These are phyloP conservation scores for Pachyrhynchus sulphureomaculatus DNA, from an alignment of 1,140 invertebrate genomes.

Conservation along the genomic window DNA sequence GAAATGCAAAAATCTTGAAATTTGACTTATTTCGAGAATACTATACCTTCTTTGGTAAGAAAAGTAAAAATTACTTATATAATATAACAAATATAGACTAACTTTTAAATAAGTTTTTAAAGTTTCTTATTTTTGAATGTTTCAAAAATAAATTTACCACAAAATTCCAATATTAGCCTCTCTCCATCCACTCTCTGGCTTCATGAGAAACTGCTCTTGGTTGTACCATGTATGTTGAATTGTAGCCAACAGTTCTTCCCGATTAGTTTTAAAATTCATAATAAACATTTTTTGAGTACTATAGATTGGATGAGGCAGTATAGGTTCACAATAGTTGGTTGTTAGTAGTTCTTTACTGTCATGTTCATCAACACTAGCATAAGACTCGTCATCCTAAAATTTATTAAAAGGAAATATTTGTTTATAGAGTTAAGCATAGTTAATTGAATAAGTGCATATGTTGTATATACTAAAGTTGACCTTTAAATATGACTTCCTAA, in stretches of 20 bases:
- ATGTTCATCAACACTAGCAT: neutral
- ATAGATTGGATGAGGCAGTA: constrained; percentile 11
- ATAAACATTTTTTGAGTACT: constrained; percentile 22
- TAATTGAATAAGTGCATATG: too few relatives aligned
- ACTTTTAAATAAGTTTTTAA: too few relatives aligned
- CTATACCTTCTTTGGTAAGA: too few relatives aligned
- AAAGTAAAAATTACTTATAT: too few relatives aligned
- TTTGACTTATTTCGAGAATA: too few relatives aligned
- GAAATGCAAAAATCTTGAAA: too few relatives aligned
- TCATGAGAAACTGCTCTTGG: constrained; percentile 20
- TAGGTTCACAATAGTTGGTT: neutral
- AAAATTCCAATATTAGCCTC: constrained; percentile 44
- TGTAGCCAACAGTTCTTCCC: constrained; percentile 35
- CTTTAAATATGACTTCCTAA: too few relatives aligned
- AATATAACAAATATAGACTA: neutral
- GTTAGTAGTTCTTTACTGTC: neutral
- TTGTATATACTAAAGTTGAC: too few relatives aligned
- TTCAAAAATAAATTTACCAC: too few relatives aligned
- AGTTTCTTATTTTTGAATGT: too few relatives aligned
- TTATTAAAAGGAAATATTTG: neutral
- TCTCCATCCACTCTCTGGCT: constrained; percentile 36
- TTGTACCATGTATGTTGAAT: constrained; percentile 42
- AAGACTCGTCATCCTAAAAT: constrained; percentile 20
- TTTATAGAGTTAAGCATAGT: too few relatives aligned
- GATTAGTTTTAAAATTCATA: constrained; percentile 32